Conservation (phyloP, 2,888 invertebrate genomes). For the Caenorhabditis zanzibari region DNA sequence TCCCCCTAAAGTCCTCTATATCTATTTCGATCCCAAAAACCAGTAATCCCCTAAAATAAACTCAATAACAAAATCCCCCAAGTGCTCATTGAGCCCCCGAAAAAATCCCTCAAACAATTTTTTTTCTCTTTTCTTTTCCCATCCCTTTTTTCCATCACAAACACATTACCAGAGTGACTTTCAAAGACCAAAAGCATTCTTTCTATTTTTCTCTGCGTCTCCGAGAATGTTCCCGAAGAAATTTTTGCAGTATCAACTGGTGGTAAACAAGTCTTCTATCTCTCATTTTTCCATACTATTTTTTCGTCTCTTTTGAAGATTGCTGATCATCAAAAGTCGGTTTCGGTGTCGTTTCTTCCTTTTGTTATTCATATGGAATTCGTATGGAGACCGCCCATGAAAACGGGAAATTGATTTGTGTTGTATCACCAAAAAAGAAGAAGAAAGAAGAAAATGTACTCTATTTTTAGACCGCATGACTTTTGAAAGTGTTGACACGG, state of each 20-base stretch:
- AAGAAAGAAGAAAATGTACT: background rate
- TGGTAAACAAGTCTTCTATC: constrained; percentile 26
- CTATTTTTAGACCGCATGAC: constrained; percentile 26
- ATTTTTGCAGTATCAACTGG: constrained; percentile 6
- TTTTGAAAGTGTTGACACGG: constrained; percentile 6
- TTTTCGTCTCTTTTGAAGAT: background rate
- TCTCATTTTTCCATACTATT: background rate
- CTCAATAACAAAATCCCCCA: background rate
- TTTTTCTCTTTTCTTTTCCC: background rate
- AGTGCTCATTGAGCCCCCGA: background rate
- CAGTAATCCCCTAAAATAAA: background rate
- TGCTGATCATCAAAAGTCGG: constrained; percentile 31
- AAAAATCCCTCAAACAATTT: too few relatives aligned
- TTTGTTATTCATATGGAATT: constrained; percentile 9
- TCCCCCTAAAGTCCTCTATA: too few relatives aligned
- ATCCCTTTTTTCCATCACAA: constrained; percentile 2
- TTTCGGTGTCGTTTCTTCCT: background rate
- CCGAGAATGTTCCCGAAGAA: constrained; percentile 20
- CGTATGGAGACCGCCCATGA: constrained; percentile 11
- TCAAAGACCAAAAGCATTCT: constrained; percentile 24
- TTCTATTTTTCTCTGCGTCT: constrained; percentile 13
- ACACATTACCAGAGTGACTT: constrained; percentile 27
- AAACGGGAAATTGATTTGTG: too few relatives aligned
- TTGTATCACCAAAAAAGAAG: too few relatives aligned
- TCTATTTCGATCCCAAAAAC: too few relatives aligned